Conservation (phyloP, 2,113 vertebrate species). For the Numida meleagris region DNA sequence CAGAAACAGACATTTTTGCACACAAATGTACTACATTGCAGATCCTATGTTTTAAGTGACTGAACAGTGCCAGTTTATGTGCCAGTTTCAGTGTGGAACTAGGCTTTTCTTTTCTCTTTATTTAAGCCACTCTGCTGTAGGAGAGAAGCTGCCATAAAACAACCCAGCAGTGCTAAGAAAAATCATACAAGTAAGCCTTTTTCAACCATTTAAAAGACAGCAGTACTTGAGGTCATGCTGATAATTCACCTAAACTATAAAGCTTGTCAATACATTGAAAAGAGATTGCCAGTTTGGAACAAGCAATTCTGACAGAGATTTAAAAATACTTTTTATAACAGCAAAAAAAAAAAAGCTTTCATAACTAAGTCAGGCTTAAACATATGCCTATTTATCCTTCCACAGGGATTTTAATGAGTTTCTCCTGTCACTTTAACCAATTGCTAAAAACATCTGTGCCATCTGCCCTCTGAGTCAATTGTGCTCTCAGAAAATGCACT, state of each 20-base stretch:
- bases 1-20: neutral
- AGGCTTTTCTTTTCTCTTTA: neutral
- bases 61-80: neutral
- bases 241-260: neutral
- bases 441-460: constrained; percentile 25
- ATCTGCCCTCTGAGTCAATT: neutral
- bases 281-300: neutral
- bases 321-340: neutral
- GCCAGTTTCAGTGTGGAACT: neutral
- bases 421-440: constrained; percentile 19
- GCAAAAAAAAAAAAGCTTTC: neutral
- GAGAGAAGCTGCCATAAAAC: neutral
- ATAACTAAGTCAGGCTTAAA: neutral
- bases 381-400: neutral
- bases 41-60: neutral
- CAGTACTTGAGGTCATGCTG: neutral
- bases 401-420: constrained; percentile 6
- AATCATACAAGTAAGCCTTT: neutral
- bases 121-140: neutral
- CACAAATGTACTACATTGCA: accelerated
- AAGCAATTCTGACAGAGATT: neutral
- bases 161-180: neutral
- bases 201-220: neutral
- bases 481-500: neutral
- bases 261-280: neutral